Evolutionary conservation across 2,113 vertebrate species (phyloP).

Genomic region (Grammomys surdaster): DNA sequence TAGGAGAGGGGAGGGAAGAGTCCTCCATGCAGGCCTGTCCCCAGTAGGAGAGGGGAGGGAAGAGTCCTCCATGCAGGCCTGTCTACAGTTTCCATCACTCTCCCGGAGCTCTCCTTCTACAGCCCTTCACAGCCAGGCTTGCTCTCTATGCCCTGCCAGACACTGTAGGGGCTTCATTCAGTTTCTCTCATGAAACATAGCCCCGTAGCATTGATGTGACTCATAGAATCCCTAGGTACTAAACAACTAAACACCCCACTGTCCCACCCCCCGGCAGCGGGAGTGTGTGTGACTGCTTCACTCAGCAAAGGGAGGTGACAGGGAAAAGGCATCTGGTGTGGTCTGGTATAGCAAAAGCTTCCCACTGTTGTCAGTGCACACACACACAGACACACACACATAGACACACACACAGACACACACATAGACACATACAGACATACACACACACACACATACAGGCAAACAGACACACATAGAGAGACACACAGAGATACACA

Average conservation of each 20-base stretch:
- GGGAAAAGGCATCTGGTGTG: neutral
- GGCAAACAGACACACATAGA: too few relatives aligned
- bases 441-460: too few relatives aligned
- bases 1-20: too few relatives aligned
- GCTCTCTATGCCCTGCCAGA: neutral
- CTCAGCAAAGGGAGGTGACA: neutral
- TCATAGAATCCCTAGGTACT: slow-evolving; percentile 46
- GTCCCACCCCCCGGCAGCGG: too few relatives aligned
- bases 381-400: too few relatives aligned
- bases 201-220: neutral
- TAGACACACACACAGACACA: neutral
- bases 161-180: slow-evolving; percentile 41
- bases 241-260: slow-evolving; percentile 7
- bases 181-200: slow-evolving; percentile 53
- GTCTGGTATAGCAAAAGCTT: neutral
- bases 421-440: neutral
- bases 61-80: neutral
- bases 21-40: too few relatives aligned
- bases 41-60: too few relatives aligned
- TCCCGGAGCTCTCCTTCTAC: neutral
- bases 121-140: neutral
- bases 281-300: neutral
- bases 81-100: neutral
- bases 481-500: too few relatives aligned
- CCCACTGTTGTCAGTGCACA: neutral